Evolutionary conservation across 1,140 invertebrate species (phyloP), one percentile per base, ranked within the genome.

Genomic region (Drosophila navojoa): DNA sequence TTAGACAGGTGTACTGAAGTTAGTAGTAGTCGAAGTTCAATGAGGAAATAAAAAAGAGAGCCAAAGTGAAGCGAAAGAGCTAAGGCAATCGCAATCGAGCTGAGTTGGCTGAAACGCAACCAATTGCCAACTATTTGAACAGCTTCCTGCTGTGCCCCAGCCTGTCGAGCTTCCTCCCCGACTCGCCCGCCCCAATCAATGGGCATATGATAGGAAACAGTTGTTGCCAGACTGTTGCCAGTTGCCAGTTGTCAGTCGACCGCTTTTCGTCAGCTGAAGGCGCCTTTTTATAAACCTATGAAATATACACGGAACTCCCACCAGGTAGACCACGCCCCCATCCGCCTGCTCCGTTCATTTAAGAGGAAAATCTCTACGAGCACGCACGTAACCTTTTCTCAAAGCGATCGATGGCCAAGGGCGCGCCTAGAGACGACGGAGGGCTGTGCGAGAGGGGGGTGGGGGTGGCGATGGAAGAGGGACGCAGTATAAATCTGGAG

Each of bases 211-310:
- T 87, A 87, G 71, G 16, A 53, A 62, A 60, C 49, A 54, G 54
- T 66, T 66, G 78, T 73, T 71, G 59, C 59, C 67, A 66, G 81
- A 80, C 74, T 62, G 35, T 22, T 22, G 19, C 19, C 19, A 1
- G 19, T 19, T 19, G 19, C 19, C 19, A 22, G 19, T 22, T 22
- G 19, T 2, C 19, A 22, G 19, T 22, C 19, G 19, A 22, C 19
- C 19, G 81, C 82, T 71, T 60, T 81, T 74, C 73, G 35, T 29
- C 81, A 81, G 81, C 62, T 11, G 74, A 73, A 69, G 76, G 68
- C 75, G 76, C 79, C 35, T 45, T 86, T 81, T 85, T 85, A 82
- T 86, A 86, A 82, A 82, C 60, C 79, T 61, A 87, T 86, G 87
- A 87, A 87, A 86, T 82, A 87, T 86, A 86, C 75, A 86, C 64